These are phyloP conservation scores for Pollicipes pollicipes DNA, from an alignment of 1,140 invertebrate genomes.

Conservation along the genomic window DNA sequence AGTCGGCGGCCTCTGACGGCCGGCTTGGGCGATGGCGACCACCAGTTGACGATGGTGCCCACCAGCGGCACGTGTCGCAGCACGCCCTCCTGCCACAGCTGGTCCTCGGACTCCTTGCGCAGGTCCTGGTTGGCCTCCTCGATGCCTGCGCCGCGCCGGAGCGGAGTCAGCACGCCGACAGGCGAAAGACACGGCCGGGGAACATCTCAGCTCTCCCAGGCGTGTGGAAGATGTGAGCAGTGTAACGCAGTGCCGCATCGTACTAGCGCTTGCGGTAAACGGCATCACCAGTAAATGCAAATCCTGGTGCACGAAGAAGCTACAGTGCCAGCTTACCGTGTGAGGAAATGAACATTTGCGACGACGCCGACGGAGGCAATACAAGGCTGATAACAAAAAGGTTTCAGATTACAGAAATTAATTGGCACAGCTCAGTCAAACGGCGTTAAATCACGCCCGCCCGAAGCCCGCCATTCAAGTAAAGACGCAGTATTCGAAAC, in stretches of 20 bases:
- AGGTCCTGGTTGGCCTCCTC: conserved; percentile 80
- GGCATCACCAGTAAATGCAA: not conserved
- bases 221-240: conserved; percentile 1
- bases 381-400: too few species aligned
- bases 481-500: too few species aligned
- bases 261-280: conserved; percentile 6
- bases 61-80: conserved; percentile 81
- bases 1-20: conserved; percentile 58
- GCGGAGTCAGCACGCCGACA: conserved; percentile 6
- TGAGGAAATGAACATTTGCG: too few species aligned
- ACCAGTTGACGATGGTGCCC: conserved; percentile 50
- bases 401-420: too few species aligned
- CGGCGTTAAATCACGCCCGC: too few species aligned
- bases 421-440: too few species aligned
- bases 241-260: conserved; percentile 1
- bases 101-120: conserved; percentile 68
- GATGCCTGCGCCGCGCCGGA: too few species aligned
- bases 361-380: too few species aligned
- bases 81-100: conserved; percentile 83
- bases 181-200: conserved; percentile 7
- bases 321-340: too few species aligned
- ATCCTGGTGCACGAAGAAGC: too few species aligned
- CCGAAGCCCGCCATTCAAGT: too few species aligned
- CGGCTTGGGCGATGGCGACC: conserved; percentile 49
- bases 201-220: not conserved